A percentile compares a stretch with the other conserved stretches of the same genome.
Evolutionary conservation across 2,113 vertebrate species (phyloP).

Genomic region (Protobothrops mucrosquamatus): DNA sequence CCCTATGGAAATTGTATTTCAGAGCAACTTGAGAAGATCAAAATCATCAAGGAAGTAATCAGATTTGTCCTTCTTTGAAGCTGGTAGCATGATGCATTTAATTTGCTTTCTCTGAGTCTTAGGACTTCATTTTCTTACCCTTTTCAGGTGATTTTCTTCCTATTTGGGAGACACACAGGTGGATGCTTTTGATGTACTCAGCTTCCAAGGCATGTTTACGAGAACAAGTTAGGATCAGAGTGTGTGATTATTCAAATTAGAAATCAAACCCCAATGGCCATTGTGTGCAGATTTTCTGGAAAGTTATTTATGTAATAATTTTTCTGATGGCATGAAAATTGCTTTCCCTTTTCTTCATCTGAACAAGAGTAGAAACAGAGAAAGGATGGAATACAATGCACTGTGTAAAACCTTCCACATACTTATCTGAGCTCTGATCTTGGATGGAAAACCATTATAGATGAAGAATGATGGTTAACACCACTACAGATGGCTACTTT

Average conservation of each 20-base stretch:
- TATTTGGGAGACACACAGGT: constrained; percentile 43
- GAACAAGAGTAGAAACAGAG: neutral
- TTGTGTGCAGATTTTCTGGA: neutral
- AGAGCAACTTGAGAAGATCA: constrained; percentile 56
- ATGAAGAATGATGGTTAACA: neutral
- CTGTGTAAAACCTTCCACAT: neutral
- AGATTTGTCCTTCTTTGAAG: constrained; percentile 55
- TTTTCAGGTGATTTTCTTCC: constrained; percentile 43
- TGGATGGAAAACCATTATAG: neutral
- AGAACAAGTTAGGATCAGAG: constrained; percentile 40
- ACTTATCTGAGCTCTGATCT: neutral
- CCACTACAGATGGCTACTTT: neutral
- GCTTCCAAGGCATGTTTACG: constrained; percentile 43
- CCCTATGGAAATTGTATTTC: constrained; percentile 43
- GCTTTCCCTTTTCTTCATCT: neutral
- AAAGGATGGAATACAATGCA: neutral
- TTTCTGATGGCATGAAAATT: neutral
- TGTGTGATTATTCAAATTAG: constrained; percentile 37
- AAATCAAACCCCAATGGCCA: constrained; percentile 35
- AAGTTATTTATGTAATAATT: neutral
- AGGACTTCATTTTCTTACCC: constrained; percentile 36
- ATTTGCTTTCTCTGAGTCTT: constrained; percentile 23
- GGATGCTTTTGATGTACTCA: constrained; percentile 58
- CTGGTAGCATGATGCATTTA: constrained; percentile 48
- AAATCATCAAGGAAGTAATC: constrained; percentile 55